These are phyloP conservation scores for Carcharodon carcharias DNA, from an alignment of 2,797 vertebrate genomes.

Conservation along the genomic window DNA sequence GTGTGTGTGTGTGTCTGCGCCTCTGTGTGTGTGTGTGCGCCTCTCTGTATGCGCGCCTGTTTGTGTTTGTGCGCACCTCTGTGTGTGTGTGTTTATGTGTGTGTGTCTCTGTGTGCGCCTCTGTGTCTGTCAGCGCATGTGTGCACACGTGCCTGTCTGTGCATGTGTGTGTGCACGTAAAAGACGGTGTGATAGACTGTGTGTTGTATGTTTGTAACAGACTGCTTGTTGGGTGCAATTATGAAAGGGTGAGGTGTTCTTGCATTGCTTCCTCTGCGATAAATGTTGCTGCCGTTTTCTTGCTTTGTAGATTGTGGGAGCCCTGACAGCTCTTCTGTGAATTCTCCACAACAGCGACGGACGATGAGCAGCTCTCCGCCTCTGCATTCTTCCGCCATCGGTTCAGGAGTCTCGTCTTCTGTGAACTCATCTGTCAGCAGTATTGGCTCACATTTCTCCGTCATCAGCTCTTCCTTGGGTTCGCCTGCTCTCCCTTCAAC, in stretches of 20 bases:
- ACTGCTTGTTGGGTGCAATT: background rate
- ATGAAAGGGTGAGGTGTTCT: background rate
- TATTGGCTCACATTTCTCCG: slow-evolving; percentile 80
- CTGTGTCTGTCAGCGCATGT: too few species aligned
- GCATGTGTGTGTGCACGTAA: too few species aligned
- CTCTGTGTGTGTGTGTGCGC: too few species aligned
- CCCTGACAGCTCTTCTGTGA: slow-evolving; percentile 81
- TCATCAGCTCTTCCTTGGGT: slow-evolving; percentile 85
- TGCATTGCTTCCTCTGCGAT: background rate
- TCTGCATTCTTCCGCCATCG: slow-evolving; percentile 50
- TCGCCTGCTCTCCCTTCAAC: slow-evolving; percentile 77
- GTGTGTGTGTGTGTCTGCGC: too few species aligned
- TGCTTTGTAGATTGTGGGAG: slow-evolving; percentile 69
- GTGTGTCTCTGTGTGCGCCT: too few species aligned
- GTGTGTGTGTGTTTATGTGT: too few species aligned
- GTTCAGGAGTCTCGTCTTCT: slow-evolving; percentile 59
- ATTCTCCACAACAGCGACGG: slow-evolving; percentile 59
- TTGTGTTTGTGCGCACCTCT: too few species aligned
- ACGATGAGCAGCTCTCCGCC: slow-evolving; percentile 64
- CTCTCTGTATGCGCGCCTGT: too few species aligned
- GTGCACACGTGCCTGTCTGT: too few species aligned
- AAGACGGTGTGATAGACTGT: too few species aligned
- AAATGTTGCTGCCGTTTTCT: background rate
- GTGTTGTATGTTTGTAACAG: background rate
- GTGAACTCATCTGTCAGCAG: slow-evolving; percentile 71